Evolutionary conservation across 1,140 invertebrate genomes (phyloP).

Genomic region (Andrena cerasifolii): DNA sequence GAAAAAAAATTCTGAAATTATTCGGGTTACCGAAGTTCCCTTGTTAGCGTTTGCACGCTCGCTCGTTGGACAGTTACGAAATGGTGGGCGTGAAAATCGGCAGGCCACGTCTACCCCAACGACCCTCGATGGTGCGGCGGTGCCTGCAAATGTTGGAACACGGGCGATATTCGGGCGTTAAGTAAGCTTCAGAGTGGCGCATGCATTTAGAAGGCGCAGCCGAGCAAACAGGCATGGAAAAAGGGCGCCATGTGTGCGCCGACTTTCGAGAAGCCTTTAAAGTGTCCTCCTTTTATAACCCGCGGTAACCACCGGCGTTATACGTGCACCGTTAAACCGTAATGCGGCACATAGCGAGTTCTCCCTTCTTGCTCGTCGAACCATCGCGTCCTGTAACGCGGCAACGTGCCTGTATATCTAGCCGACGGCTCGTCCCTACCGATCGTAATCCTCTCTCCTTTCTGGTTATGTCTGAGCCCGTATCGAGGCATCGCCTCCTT

Average conservation of each 20-base stretch:
- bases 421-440: not conserved
- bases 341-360: constrained; percentile 46
- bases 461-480: not conserved
- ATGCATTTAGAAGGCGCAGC: constrained; percentile 18
- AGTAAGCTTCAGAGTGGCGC: constrained; percentile 42
- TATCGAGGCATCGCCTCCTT: not conserved
- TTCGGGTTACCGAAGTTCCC: too few species aligned
- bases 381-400: constrained; percentile 37
- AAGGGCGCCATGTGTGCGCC: constrained; percentile 11
- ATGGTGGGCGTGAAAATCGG: not conserved
- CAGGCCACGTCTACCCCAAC: not conserved
- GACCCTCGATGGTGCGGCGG: not conserved
- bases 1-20: too few species aligned
- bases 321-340: constrained; percentile 53
- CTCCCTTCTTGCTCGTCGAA: constrained; percentile 9
- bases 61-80: too few species aligned
- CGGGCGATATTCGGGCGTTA: constrained; percentile 9
- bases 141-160: not conserved
- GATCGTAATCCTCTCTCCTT: constrained; percentile 9
- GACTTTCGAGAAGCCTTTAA: constrained; percentile 57
- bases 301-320: constrained; percentile 52
- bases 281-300: constrained; percentile 58
- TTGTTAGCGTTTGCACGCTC: too few species aligned
- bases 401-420: constrained; percentile 46
- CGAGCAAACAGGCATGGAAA: constrained; percentile 1